Conservation (phyloP, 1,140 invertebrate genomes). For the Euschistus heros region DNA sequence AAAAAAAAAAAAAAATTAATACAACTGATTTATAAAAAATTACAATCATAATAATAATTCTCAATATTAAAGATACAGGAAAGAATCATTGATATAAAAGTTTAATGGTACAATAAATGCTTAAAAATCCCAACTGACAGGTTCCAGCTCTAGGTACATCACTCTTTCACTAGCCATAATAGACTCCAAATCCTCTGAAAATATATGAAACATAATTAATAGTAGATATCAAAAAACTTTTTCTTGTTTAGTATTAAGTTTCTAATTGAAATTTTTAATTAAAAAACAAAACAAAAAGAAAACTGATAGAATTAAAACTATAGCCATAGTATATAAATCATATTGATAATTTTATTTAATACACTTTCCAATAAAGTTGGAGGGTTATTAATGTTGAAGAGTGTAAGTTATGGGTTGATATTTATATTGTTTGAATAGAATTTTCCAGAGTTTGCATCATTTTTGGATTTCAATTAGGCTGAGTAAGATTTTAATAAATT, state of each 20-base stretch:
- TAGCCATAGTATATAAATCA: not conserved
- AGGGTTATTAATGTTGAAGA: not conserved
- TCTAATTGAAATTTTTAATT: not conserved
- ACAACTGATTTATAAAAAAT: too few species aligned
- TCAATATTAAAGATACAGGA: too few species aligned
- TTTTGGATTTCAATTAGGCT: not conserved
- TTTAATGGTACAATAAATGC: too few species aligned
- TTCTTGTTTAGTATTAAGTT: not conserved
- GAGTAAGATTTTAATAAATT: too few species aligned
- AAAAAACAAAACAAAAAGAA: not conserved
- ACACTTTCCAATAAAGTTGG: not conserved
- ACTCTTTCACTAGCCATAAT: conserved; percentile 23
- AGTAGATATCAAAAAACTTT: not conserved
- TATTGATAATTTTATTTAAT: not conserved
- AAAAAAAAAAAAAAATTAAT: too few species aligned
- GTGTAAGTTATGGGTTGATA: not conserved
- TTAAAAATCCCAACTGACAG: conserved; percentile 29
- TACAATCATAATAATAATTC: too few species aligned
- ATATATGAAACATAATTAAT: not conserved
- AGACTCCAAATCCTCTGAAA: conserved; percentile 20
- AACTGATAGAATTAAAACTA: not conserved
- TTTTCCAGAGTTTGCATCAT: not conserved
- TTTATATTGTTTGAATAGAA: not conserved
- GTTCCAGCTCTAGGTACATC: conserved; percentile 23
- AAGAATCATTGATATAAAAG: too few species aligned